A percentile compares a stretch with the other conserved stretches of the same genome.
Conservation (phyloP, 2,113 vertebrate genomes). For the Buteo buteo region DNA sequence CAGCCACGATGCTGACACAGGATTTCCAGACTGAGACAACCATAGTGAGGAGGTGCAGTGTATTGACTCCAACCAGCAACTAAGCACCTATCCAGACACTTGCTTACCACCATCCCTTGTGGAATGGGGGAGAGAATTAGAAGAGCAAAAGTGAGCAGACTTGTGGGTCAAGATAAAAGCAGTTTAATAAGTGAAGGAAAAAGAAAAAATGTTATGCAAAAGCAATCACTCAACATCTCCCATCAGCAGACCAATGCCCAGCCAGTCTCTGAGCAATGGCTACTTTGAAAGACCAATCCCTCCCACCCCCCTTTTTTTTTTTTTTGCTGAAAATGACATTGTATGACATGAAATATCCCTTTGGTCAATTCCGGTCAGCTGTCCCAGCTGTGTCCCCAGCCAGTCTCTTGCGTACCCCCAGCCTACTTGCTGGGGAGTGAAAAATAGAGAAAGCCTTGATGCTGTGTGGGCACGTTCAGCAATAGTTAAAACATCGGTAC, state of each 20-base stretch:
- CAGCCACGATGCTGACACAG: background rate
- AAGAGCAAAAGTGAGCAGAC: background rate
- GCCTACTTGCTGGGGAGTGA: background rate
- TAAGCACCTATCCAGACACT: background rate
- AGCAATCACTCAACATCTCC: background rate
- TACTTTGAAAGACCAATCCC: background rate
- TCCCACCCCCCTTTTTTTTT: too few relatives aligned
- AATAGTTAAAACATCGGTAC: background rate
- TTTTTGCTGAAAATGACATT: background rate
- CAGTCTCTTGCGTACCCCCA: background rate
- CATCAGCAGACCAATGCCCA: background rate
- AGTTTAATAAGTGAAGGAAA: background rate
- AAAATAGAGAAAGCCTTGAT: background rate
- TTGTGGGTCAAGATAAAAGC: background rate
- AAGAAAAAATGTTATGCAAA: background rate
- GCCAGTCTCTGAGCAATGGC: background rate
- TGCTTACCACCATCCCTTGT: background rate
- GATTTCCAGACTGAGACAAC: background rate
- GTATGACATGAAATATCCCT: background rate
- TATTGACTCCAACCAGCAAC: background rate
- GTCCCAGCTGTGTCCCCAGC: background rate
- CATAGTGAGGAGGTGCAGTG: background rate
- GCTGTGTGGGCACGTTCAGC: background rate
- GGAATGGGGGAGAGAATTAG: background rate
- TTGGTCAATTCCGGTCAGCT: background rate